phyloP scores from a whole-genome alignment of 2,888 invertebrate genomes.

The Junonia oenone region DNA sequence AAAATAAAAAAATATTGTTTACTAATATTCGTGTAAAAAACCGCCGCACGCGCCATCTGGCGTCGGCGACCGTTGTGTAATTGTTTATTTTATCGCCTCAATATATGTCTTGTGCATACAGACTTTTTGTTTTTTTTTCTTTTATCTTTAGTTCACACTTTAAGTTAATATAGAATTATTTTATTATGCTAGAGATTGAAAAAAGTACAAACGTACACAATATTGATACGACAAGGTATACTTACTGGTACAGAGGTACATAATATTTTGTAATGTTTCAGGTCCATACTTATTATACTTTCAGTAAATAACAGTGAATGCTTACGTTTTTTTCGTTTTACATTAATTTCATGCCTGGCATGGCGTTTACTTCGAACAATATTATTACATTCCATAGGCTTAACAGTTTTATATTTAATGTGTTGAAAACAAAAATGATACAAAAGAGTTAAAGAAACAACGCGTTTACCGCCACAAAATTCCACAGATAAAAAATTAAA shows the following conservation, averaged over 20 bases:
- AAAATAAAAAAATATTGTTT: constrained; percentile 56
- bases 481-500: constrained; percentile 11
- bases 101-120: constrained; percentile 29
- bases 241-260: no score
- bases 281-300: no score
- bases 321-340: no score
- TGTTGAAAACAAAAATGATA: background rate
- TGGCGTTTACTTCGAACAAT: no score
- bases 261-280: no score
- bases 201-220: background rate
- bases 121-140: constrained; percentile 23
- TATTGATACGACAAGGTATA: background rate
- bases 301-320: no score
- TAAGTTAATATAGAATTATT: constrained; percentile 3
- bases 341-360: no score
- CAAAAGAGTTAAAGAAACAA: background rate
- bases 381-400: no score
- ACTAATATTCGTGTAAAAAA: constrained; percentile 67
- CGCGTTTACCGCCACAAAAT: background rate
- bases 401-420: no score
- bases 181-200: background rate
- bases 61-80: constrained; percentile 55
- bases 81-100: constrained; percentile 58
- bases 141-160: constrained; percentile 22
- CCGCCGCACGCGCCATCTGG: constrained; percentile 65